Percentiles rank a stretch among this genome's conserved stretches.
These are phyloP conservation scores for Parasteatoda tepidariorum DNA, from an alignment of 1,140 invertebrate species.

Conservation along the genomic window DNA sequence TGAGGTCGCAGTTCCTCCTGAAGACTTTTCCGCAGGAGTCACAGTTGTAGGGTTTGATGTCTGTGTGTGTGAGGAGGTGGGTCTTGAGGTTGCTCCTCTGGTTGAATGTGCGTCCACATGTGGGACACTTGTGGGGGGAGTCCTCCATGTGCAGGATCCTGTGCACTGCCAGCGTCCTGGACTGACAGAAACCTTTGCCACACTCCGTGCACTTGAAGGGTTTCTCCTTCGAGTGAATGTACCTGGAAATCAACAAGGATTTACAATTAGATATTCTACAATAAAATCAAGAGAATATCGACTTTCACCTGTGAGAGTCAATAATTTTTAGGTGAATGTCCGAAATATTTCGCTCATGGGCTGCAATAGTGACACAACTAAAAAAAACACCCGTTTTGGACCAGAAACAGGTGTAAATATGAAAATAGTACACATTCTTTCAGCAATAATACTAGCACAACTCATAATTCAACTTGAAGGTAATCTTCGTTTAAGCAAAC, in stretches of 20 bases:
- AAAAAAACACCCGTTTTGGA: too few species aligned
- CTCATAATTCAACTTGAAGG: too few species aligned
- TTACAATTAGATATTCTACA: background rate
- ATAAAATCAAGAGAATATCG: too few species aligned
- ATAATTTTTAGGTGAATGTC: too few species aligned
- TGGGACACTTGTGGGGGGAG: conserved; percentile 86
- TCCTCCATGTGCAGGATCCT: conserved; percentile 92
- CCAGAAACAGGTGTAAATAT: too few species aligned
- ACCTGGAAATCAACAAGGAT: conserved; percentile 75
- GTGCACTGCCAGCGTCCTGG: conserved; percentile 92
- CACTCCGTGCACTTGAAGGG: conserved; percentile 96
- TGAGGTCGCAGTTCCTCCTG: conserved; percentile 65
- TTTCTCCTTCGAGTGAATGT: conserved; percentile 97
- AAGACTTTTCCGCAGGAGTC: conserved; percentile 67
- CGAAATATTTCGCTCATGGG: too few species aligned
- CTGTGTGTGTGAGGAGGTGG: conserved; percentile 91
- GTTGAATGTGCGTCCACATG: conserved; percentile 84
- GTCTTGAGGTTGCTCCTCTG: conserved; percentile 91
- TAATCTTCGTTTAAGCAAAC: too few species aligned
- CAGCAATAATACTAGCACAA: too few species aligned
- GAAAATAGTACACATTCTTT: too few species aligned
- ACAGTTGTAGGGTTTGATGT: conserved; percentile 83
- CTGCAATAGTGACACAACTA: too few species aligned
- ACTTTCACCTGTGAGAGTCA: too few species aligned
- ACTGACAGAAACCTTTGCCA: conserved; percentile 97